These are phyloP conservation scores for Drosophila anomalata DNA, from an alignment of 2,888 invertebrate species.

Conservation along the genomic window DNA sequence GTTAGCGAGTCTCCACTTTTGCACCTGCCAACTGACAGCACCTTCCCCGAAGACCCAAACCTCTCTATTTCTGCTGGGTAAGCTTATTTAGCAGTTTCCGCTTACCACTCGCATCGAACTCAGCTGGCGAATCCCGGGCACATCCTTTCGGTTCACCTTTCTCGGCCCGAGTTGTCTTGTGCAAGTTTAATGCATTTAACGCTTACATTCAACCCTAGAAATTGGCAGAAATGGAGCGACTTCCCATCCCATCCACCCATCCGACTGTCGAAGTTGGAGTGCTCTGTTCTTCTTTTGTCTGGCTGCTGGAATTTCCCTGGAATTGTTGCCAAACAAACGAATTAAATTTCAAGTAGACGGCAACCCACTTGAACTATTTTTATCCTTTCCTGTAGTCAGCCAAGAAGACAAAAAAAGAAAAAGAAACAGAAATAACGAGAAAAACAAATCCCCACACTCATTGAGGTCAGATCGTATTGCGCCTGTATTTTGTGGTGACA, in stretches of 20 bases:
- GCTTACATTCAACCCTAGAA: conserved; percentile 70
- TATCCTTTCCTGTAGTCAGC: conserved; percentile 15
- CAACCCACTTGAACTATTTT: conserved; percentile 45
- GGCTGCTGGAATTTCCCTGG: conserved; percentile 56
- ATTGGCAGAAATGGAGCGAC: conserved; percentile 60
- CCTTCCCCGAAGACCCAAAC: conserved; percentile 1
- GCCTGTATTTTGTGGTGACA: conserved; percentile 59
- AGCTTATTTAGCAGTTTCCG: conserved; percentile 78
- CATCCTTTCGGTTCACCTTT: conserved; percentile 53
- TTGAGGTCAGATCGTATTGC: conserved; percentile 61
- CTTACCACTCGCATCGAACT: conserved; percentile 58
- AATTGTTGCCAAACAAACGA: conserved; percentile 54
- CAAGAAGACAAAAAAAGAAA: neutral
- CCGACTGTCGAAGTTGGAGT: conserved; percentile 31
- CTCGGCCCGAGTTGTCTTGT: conserved; percentile 45
- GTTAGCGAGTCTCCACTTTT: conserved; percentile 60
- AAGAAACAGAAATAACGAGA: neutral
- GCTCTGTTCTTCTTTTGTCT: conserved; percentile 40
- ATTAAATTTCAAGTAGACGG: conserved; percentile 53
- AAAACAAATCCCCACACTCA: conserved; percentile 50
- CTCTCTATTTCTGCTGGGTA: conserved; percentile 36
- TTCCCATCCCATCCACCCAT: conserved; percentile 49
- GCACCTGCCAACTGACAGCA: conserved; percentile 68
- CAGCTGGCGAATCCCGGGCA: conserved; percentile 56
- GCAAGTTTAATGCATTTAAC: conserved; percentile 77